phyloP scores from a whole-genome alignment of 2,797 vertebrate genomes.

The Anolis apletophallus region DNA sequence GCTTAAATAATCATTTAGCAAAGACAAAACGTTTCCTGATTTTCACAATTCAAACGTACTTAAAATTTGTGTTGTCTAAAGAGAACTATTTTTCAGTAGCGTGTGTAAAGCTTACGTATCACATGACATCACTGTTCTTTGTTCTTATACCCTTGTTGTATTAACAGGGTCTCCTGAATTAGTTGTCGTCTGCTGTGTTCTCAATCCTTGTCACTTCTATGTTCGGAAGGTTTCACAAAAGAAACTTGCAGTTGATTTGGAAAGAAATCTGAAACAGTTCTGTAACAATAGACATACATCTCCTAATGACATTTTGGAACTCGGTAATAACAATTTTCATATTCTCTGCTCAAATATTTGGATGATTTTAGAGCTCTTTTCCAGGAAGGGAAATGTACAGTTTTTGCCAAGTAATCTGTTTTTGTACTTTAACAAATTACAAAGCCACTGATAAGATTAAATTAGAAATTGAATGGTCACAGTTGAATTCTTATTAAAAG shows the following conservation, averaged over 20 bases:
- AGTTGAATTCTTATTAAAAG: background rate
- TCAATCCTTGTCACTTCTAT: constrained; percentile 82
- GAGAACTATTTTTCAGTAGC: background rate
- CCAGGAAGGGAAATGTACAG: background rate
- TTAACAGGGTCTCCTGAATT: constrained; percentile 71
- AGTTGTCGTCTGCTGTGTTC: constrained; percentile 78
- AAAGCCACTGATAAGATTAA: background rate
- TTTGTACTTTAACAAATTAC: background rate
- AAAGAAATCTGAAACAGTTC: constrained; percentile 70
- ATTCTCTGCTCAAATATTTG: background rate
- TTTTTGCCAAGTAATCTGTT: background rate
- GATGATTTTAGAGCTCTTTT: background rate
- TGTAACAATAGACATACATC: constrained; percentile 58
- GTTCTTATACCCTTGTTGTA: constrained; percentile 1
- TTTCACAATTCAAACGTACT: background rate
- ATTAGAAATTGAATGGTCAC: background rate
- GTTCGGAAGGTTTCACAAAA: constrained; percentile 76
- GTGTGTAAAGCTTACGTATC: background rate
- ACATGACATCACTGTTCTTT: background rate
- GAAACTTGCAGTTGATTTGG: constrained; percentile 70
- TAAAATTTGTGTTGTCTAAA: background rate
- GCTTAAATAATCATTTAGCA: constrained; percentile 8
- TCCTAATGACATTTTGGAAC: constrained; percentile 73
- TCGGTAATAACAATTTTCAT: constrained; percentile 74
- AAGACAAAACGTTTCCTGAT: background rate